Conservation (phyloP, 2,888 invertebrate genomes). For the Lepidocyrtoides sp. region DNA sequence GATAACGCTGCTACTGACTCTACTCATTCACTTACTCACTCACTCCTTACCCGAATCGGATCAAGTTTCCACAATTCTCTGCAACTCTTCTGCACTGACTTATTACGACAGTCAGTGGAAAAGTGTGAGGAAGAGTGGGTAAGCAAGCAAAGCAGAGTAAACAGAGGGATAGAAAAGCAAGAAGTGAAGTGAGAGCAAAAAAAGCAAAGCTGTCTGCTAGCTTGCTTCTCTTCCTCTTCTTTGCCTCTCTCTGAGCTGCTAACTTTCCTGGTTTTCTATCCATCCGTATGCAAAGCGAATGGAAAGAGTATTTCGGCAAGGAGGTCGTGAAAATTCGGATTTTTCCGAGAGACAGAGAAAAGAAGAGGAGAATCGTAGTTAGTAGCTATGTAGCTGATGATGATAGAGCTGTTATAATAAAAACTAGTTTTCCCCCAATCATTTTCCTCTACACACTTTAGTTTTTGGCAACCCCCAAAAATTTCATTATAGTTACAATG, state of each 20-base stretch:
- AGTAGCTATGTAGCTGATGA: slow-evolving; percentile 56
- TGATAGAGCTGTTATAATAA: slow-evolving; percentile 32
- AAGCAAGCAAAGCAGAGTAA: neutral
- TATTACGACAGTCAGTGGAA: neutral
- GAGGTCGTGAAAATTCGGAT: neutral
- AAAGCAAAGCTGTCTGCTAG: slow-evolving; percentile 3
- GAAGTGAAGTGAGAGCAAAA: neutral
- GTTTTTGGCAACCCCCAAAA: slow-evolving; percentile 67
- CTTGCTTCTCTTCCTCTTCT: neutral
- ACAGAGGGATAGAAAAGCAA: neutral
- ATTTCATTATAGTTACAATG: slow-evolving; percentile 55
- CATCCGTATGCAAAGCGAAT: slow-evolving; percentile 6
- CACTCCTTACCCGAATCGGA: slow-evolving; percentile 33
- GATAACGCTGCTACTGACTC: neutral
- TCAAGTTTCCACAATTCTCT: slow-evolving; percentile 30
- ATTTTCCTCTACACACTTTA: slow-evolving; percentile 44
- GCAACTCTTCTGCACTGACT: neutral
- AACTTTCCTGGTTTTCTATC: slow-evolving; percentile 37
- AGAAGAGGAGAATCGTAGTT: slow-evolving; percentile 50
- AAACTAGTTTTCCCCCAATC: neutral
- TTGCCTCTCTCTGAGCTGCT: neutral
- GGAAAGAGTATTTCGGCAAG: slow-evolving; percentile 45
- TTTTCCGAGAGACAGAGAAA: neutral
- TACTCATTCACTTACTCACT: too few species aligned
- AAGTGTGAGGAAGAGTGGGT: slow-evolving; percentile 51